These are phyloP conservation scores for Gnathonemus longibarbis DNA, from an alignment of 2,113 vertebrate genomes.

Conservation along the genomic window DNA sequence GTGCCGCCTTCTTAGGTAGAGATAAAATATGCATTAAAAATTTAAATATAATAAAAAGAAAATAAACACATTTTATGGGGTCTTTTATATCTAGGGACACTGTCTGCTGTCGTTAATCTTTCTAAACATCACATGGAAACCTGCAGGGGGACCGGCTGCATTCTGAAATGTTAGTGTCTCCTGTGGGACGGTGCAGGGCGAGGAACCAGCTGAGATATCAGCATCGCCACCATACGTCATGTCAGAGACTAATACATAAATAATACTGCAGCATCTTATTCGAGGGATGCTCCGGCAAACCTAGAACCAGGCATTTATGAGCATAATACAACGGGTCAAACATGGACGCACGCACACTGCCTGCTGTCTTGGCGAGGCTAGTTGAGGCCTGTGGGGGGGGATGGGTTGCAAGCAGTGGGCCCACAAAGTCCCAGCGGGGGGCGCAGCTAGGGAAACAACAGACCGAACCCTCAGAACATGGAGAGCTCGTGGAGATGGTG, in stretches of 20 bases:
- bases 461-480: neutral
- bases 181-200: no score
- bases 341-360: neutral
- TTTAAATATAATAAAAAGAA: neutral
- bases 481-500: neutral
- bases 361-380: neutral
- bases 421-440: neutral
- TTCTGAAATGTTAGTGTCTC: neutral
- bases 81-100: neutral
- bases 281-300: neutral
- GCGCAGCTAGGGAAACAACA: neutral
- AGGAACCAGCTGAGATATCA: neutral
- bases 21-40: neutral
- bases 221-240: neutral
- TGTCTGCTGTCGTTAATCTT: neutral
- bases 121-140: neutral
- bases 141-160: neutral
- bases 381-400: neutral
- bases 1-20: neutral
- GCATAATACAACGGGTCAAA: neutral
- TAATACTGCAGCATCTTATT: neutral
- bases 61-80: neutral
- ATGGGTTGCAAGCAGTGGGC: neutral
- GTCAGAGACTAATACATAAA: neutral
- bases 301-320: neutral